A percentile compares a stretch with the other conserved stretches of the same genome.
Conservation (phyloP, 2,888 invertebrate species). For the Drosophila fulvimacula region DNA sequence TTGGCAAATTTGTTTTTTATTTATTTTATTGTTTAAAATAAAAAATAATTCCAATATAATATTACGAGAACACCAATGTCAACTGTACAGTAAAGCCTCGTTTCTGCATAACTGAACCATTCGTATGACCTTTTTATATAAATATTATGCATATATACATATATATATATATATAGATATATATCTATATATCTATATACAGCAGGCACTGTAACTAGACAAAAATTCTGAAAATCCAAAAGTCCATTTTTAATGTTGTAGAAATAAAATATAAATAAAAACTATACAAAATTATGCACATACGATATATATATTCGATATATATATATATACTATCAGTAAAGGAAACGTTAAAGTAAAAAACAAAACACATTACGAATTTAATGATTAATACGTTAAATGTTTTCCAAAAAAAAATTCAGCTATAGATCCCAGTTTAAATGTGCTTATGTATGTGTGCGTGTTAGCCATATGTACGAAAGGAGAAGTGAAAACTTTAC, state of each 20-base stretch:
- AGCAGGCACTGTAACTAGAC: conserved; percentile 32
- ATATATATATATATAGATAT: conserved; percentile 25
- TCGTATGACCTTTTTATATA: conserved; percentile 62
- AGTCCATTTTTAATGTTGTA: conserved; percentile 77
- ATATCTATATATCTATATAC: conserved; percentile 15
- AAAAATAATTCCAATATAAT: conserved; percentile 44
- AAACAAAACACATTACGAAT: conserved; percentile 61
- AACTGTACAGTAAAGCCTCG: conserved; percentile 42
- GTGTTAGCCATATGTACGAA: conserved; percentile 45
- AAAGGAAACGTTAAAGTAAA: neutral
- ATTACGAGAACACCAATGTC: conserved; percentile 36
- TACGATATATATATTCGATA: conserved; percentile 8
- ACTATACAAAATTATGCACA: conserved; percentile 23
- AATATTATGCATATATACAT: conserved; percentile 49
- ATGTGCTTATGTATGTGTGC: conserved; percentile 56
- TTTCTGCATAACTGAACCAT: conserved; percentile 20
- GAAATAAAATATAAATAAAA: conserved; percentile 11
- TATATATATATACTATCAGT: conserved; percentile 15
- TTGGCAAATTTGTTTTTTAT: conserved; percentile 25
- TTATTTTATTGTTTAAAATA: conserved; percentile 18
- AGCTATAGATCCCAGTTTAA: conserved; percentile 46
- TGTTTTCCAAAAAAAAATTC: conserved; percentile 10
- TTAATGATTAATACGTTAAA: conserved; percentile 49
- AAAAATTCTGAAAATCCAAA: conserved; percentile 48
- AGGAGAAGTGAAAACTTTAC: conserved; percentile 37